Conservation (phyloP, 1,140 invertebrate species). For the Rhagoletis pomonella region DNA sequence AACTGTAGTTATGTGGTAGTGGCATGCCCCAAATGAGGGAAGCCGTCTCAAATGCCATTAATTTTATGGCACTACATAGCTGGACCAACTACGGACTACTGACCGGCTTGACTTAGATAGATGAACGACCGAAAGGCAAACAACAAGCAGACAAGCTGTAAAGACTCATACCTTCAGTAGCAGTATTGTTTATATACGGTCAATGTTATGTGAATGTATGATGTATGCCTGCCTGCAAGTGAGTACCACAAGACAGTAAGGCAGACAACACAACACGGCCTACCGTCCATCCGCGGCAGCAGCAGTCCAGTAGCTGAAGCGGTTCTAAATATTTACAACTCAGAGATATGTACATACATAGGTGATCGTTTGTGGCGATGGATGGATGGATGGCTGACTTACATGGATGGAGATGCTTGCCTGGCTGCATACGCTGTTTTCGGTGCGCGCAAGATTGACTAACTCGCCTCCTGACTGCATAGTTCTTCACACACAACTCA, state of each 20-base stretch:
- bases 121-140: constrained; percentile 15
- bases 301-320: constrained; percentile 14
- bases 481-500: neutral
- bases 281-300: neutral
- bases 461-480: neutral
- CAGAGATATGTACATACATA: neutral
- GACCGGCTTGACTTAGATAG: neutral
- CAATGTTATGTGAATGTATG: too few species aligned
- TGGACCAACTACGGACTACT: neutral
- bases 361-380: neutral
- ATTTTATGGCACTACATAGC: constrained; percentile 40
- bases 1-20: constrained; percentile 6
- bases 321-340: constrained; percentile 31
- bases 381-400: neutral
- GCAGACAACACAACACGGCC: neutral
- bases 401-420: neutral
- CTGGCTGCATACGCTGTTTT: constrained; percentile 14
- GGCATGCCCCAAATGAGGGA: constrained; percentile 39
- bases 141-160: neutral
- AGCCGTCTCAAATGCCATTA: constrained; percentile 38
- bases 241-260: neutral
- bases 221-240: neutral
- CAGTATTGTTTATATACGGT: too few species aligned
- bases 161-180: too few species aligned
- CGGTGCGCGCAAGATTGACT: neutral